phyloP scores from a whole-genome alignment of 2,113 vertebrate genomes.

The Upupa epops region DNA sequence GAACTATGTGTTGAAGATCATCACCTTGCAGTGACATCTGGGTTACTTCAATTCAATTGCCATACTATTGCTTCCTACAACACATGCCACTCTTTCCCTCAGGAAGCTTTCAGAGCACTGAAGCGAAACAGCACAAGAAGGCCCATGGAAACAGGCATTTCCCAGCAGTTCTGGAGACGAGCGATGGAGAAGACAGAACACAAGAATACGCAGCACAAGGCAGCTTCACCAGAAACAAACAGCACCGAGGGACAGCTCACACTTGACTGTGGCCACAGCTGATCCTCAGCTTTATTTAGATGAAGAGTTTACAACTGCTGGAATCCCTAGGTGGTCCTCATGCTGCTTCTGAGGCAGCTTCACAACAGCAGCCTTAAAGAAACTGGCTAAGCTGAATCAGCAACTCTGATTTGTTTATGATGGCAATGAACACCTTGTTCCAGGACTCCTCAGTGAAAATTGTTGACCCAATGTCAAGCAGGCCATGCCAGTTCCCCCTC shows the following conservation, averaged over 20 bases:
- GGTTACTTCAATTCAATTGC: not conserved
- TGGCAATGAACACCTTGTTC: not conserved
- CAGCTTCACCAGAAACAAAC: not conserved
- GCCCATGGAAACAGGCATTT: not conserved
- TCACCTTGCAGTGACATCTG: not conserved
- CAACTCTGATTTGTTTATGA: not conserved
- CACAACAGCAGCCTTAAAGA: not conserved
- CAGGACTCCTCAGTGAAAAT: not conserved
- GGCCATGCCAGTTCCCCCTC: not conserved
- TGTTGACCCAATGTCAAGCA: not conserved
- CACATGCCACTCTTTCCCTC: accelerated
- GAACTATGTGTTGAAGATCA: not conserved
- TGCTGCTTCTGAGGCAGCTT: not conserved
- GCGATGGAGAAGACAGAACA: accelerated
- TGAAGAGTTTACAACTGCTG: not conserved
- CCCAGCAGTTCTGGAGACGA: not conserved
- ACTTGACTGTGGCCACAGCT: not conserved
- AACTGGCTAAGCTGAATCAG: not conserved
- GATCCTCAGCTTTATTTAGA: not conserved
- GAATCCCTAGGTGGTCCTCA: not conserved
- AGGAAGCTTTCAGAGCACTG: not conserved
- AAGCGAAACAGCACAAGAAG: not conserved
- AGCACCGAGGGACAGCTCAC: not conserved
- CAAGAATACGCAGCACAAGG: not conserved
- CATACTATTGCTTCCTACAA: not conserved